Base-by-base conservation (phyloP, 2,888 invertebrate genomes). In the Orthosia gracilis region DNA sequence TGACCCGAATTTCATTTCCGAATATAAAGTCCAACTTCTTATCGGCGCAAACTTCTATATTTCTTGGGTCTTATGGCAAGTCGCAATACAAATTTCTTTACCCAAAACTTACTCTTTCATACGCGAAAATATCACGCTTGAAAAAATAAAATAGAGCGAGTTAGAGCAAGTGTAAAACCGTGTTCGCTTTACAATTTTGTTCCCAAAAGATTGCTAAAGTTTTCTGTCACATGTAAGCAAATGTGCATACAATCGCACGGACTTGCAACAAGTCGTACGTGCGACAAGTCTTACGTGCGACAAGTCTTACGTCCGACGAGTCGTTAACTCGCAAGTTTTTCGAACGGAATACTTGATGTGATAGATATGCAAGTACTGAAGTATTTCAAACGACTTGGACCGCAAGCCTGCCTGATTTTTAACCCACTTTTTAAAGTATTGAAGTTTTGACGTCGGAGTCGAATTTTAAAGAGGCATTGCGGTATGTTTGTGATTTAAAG, bases 401-500 rank as follows among this genome's bases (percentile, higher is more conserved):
- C 63, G 70, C 72, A 77, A 71, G 64, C 50, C 45, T 71, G 85
- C 74, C 47, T 73, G 78, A 76, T 83, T 85, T 85, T 83, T 67
- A 86, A 78, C 73, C 73, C 59, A 78, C 83, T 78, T 76, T 76
- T 78, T 61, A 73, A 85, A 81, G 76, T 82, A 84, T 84, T 73
- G 82, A 77, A 85, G 84, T 83, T 82, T 84, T 75, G 84, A 78
- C 55, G 76, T 70, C 64, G 55, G 74, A 74, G 63, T 82, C 62
- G 80, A 78, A 85, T 81, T 74, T 81, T 69, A 83, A 81, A 73
- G 61, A 74, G 74, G 62, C 59, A 81, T 74, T 80, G 73, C 72
- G 74, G 74, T 75, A 67, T 72, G 64, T 75, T 78, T 70, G 71
- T 69, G 65, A 65, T 69, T 80, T 77, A 66, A 70, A 83, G 70